A percentile compares a stretch with the other conserved stretches of the same genome.
Conservation (phyloP, 2,888 invertebrate species). For the Macropis europaea region DNA sequence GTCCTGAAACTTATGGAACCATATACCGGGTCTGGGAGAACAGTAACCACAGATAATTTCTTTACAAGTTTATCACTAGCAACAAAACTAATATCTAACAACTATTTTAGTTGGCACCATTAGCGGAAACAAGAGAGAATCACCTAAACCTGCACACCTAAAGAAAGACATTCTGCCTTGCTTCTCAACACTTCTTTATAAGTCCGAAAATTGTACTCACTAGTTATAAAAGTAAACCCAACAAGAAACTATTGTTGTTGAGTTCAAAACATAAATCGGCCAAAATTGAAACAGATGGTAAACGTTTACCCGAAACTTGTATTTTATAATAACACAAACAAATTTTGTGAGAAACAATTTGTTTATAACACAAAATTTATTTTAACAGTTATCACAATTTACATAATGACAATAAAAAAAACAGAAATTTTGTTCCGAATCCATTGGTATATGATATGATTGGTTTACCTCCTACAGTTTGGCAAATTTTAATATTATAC, state of each 20-base stretch:
- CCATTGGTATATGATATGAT: too few species aligned
- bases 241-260: conserved; percentile 54
- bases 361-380: too few species aligned
- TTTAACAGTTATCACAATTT: too few species aligned
- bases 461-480: too few species aligned
- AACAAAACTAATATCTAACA: conserved; percentile 50
- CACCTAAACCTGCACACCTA: conserved; percentile 38
- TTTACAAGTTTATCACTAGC: conserved; percentile 41
- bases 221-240: conserved; percentile 62
- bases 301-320: conserved; percentile 52
- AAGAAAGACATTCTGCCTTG: conserved; percentile 45
- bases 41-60: too few species aligned
- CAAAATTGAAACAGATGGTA: conserved; percentile 51
- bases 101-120: conserved; percentile 59
- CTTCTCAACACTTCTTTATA: conserved; percentile 48
- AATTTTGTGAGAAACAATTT: too few species aligned
- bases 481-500: too few species aligned
- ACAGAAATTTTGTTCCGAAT: too few species aligned
- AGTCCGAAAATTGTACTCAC: conserved; percentile 39
- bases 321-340: conserved; percentile 54
- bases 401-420: too few species aligned
- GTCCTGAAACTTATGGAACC: too few species aligned
- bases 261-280: conserved; percentile 57
- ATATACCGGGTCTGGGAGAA: too few species aligned
- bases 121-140: conserved; percentile 44